Evolutionary conservation across 1,140 invertebrate species (phyloP).

Genomic region (Drosophila pseudoananassae): DNA sequence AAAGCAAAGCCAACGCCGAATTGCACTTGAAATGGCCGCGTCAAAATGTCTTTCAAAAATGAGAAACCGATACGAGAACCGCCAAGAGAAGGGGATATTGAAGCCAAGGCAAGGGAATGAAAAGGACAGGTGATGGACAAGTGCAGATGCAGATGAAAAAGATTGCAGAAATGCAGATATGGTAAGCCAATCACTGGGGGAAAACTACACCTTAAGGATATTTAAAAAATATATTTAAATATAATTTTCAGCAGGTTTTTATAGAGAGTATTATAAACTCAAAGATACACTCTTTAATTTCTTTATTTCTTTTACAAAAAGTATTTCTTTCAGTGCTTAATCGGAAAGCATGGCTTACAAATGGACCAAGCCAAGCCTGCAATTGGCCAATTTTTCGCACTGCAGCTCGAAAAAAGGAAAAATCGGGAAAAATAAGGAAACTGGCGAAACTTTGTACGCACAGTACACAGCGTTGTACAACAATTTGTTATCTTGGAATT

Average conservation of each 20-base stretch:
- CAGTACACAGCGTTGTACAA: slow-evolving; percentile 58
- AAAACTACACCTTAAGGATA: neutral
- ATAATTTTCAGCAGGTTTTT: neutral
- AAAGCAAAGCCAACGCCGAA: slow-evolving; percentile 48
- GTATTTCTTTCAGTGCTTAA: neutral
- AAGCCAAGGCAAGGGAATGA: slow-evolving; percentile 1
- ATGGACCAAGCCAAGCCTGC: slow-evolving; percentile 25
- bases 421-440: slow-evolving; percentile 32
- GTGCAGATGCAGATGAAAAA: slow-evolving; percentile 44
- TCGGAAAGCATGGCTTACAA: neutral
- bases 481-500: slow-evolving; percentile 74
- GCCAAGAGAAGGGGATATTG: neutral
- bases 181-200: slow-evolving; percentile 12
- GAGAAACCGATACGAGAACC: slow-evolving; percentile 2
- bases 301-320: neutral
- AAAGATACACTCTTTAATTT: neutral
- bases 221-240: neutral
- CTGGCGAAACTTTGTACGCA: slow-evolving; percentile 41
- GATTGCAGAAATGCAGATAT: slow-evolving; percentile 26
- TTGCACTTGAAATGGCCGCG: slow-evolving; percentile 64
- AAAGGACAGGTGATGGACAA: slow-evolving; percentile 34
- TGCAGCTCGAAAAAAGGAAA: slow-evolving; percentile 33
- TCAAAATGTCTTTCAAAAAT: slow-evolving; percentile 71
- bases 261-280: neutral
- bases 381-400: slow-evolving; percentile 60